Evolutionary conservation across 35 echinoderm and acorn worm species (phyloP).

Genomic region (Acanthaster planci): DNA sequence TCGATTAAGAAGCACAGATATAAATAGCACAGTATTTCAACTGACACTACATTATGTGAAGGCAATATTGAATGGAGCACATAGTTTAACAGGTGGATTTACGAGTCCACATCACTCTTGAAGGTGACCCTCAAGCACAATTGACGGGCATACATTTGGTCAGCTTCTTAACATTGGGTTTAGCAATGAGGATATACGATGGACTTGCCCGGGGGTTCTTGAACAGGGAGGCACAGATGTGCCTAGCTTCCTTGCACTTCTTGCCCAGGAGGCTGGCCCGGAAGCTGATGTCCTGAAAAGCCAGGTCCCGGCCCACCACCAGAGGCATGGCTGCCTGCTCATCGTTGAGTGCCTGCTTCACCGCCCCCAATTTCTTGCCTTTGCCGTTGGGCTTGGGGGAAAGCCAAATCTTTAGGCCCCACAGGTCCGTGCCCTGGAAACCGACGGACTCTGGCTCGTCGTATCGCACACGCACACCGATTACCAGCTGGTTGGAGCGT

Average conservation of each 20-base stretch:
- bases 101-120: no score
- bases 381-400: slow-evolving; percentile 43
- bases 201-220: not conserved
- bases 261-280: not conserved
- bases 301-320: not conserved
- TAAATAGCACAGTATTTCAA: no score
- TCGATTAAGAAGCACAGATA: no score
- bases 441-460: slow-evolving; percentile 12
- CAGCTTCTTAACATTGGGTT: not conserved
- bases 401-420: slow-evolving; percentile 43
- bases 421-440: slow-evolving; percentile 32
- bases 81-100: not conserved
- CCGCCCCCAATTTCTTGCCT: slow-evolving; percentile 23
- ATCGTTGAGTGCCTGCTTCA: slow-evolving; percentile 1
- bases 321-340: slow-evolving; percentile 33
- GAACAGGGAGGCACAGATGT: not conserved
- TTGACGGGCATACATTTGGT: not conserved
- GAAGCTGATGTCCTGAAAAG: not conserved
- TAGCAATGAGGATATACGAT: not conserved
- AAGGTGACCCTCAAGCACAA: not conserved
- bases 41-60: no score
- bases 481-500: not conserved
- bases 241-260: not conserved
- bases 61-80: not conserved
- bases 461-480: slow-evolving; percentile 11